These are phyloP conservation scores for Lamellibrachia satsuma DNA, from an alignment of 2,888 invertebrate species.

Conservation along the genomic window DNA sequence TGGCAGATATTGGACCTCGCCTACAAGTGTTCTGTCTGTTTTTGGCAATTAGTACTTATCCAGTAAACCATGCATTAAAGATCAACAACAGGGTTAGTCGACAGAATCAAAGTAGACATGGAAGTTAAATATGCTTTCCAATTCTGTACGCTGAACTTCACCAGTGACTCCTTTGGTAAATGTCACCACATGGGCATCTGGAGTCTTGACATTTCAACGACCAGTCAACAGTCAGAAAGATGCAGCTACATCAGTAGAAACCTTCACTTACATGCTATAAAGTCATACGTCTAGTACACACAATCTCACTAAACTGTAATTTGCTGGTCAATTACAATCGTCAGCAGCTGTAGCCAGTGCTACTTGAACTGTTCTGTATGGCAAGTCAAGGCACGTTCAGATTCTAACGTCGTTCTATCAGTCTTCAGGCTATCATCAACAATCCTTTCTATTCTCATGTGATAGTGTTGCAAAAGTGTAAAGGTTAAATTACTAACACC, in stretches of 20 bases:
- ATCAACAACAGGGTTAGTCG: not conserved
- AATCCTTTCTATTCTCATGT: not conserved
- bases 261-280: not conserved
- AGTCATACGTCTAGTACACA: not conserved
- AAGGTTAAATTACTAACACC: not conserved
- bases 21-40: not conserved
- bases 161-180: not conserved
- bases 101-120: not conserved
- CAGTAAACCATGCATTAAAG: not conserved
- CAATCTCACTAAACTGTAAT: not conserved
- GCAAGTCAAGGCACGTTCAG: not conserved
- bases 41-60: not conserved
- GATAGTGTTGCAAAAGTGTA: not conserved
- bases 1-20: not conserved
- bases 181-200: not conserved
- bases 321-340: not conserved
- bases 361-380: not conserved
- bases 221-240: not conserved
- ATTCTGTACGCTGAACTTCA: not conserved
- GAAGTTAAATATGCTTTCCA: not conserved
- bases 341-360: not conserved
- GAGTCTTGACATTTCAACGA: not conserved
- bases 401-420: not conserved
- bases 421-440: not conserved
- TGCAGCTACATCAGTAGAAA: not conserved